Percentiles rank a stretch among this genome's conserved stretches.
Conservation (phyloP, 2,888 invertebrate species). For the Priocnemis perturbator region DNA sequence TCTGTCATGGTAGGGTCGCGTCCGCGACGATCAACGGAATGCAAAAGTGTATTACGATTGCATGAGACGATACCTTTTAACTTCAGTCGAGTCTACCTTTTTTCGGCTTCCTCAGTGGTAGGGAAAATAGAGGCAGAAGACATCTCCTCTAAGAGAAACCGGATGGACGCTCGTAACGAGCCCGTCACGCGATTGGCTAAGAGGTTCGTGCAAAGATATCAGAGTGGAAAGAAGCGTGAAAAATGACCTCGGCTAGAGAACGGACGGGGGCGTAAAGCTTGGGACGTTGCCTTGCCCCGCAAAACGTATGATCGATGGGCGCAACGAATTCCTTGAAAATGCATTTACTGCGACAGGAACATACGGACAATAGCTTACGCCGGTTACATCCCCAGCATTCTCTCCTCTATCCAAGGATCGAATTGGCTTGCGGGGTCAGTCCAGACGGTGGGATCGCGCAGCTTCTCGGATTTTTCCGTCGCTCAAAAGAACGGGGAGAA, state of each 20-base stretch:
- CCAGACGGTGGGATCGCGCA: neutral
- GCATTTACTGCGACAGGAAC: constrained; percentile 35
- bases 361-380: constrained; percentile 34
- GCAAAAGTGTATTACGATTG: no score
- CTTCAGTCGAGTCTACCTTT: neutral
- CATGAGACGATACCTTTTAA: no score
- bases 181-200: constrained; percentile 51
- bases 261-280: constrained; percentile 36
- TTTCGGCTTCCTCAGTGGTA: constrained; percentile 6
- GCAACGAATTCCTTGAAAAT: constrained; percentile 43
- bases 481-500: neutral
- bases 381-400: constrained; percentile 14
- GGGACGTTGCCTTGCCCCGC: constrained; percentile 41
- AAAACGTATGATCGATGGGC: constrained; percentile 58
- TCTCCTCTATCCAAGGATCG: constrained; percentile 19
- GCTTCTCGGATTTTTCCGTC: constrained; percentile 3
- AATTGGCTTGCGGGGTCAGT: constrained; percentile 29
- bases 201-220: constrained; percentile 48
- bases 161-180: constrained; percentile 42
- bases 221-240: constrained; percentile 52
- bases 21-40: no score
- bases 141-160: neutral
- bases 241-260: constrained; percentile 48
- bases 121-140: neutral
- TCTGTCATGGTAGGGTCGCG: no score